phyloP scores from a whole-genome alignment of 2,113 vertebrate genomes.

The Oriolus oriolus region DNA sequence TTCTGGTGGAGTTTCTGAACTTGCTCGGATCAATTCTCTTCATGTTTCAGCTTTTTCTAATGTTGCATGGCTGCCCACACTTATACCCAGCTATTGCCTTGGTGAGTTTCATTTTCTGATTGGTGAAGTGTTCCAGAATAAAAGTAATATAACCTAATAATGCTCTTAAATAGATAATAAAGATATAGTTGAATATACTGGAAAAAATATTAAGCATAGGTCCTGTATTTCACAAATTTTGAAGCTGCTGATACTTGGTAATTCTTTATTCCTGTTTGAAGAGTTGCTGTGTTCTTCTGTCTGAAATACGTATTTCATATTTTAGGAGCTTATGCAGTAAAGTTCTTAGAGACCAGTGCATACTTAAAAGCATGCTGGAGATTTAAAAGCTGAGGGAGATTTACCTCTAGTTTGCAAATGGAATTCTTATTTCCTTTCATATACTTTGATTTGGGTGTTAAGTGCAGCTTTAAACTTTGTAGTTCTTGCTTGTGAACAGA shows the following conservation, averaged over 20 bases:
- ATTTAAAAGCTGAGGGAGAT: not conserved
- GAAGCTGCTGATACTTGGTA: not conserved
- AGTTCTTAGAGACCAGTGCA: not conserved
- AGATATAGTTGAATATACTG: not conserved
- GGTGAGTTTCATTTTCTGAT: constrained; percentile 76
- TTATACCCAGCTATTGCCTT: constrained; percentile 95
- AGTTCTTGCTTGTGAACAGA: not conserved
- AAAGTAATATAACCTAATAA: not conserved
- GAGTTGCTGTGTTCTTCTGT: not conserved
- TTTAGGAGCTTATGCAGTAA: not conserved
- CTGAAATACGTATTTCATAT: not conserved
- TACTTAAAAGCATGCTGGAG: not conserved
- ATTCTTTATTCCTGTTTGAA: not conserved
- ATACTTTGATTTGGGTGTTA: not conserved
- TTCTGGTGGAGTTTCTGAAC: constrained; percentile 95
- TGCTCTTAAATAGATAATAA: not conserved
- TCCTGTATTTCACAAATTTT: not conserved
- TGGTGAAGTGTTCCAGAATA: not conserved
- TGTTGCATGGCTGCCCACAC: constrained; percentile 93
- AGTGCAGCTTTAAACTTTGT: not conserved
- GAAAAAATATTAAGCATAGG: not conserved
- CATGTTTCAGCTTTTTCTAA: constrained; percentile 95
- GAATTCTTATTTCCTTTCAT: not conserved
- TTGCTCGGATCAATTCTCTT: constrained; percentile 96
- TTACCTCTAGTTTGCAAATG: not conserved